Conservation (phyloP, 2,797 vertebrate species). For the Leptatherina wallacei region DNA sequence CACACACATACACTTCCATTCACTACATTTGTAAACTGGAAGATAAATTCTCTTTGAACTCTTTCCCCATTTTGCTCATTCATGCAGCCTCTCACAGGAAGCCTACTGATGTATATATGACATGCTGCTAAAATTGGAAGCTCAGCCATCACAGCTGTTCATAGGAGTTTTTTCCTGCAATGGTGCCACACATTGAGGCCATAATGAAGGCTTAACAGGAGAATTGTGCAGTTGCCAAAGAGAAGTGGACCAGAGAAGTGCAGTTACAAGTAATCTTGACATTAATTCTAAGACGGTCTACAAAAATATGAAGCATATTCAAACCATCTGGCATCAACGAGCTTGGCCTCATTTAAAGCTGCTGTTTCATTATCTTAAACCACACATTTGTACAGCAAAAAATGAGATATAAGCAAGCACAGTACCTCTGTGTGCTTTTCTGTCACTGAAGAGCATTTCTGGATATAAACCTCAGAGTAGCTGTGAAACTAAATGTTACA, state of each 20-base stretch:
- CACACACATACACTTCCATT: neutral
- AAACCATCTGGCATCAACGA: conserved; percentile 36
- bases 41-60: conserved; percentile 36
- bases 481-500: neutral
- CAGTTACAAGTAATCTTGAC: conserved; percentile 31
- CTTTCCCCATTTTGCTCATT: conserved; percentile 25
- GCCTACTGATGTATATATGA: conserved; percentile 26
- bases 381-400: no score
- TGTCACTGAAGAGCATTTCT: no score
- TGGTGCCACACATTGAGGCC: conserved; percentile 71
- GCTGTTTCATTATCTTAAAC: conserved; percentile 1
- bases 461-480: neutral
- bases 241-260: conserved; percentile 45
- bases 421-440: no score
- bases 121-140: conserved; percentile 47
- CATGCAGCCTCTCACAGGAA: conserved; percentile 14
- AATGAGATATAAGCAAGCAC: no score
- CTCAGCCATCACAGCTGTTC: conserved; percentile 49
- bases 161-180: conserved; percentile 61
- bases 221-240: neutral
- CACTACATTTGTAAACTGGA: conserved; percentile 25
- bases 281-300: conserved; percentile 29
- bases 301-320: conserved; percentile 32
- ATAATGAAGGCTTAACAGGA: conserved; percentile 43
- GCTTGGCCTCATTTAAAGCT: conserved; percentile 24